These are phyloP conservation scores for Nibea coibor DNA, from an alignment of 2,113 vertebrate species.

Conservation along the genomic window DNA sequence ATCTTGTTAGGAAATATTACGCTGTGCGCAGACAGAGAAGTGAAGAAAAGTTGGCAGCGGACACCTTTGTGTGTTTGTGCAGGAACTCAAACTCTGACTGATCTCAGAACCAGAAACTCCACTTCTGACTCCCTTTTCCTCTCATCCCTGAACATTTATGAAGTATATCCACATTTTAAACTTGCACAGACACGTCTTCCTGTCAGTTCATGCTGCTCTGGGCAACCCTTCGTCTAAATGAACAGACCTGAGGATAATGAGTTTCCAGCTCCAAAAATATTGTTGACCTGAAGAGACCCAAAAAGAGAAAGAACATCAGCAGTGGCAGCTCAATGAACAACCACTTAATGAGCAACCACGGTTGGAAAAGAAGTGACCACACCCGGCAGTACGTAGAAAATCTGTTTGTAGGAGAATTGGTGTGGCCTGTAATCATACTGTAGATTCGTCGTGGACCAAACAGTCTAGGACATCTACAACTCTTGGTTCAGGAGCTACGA, in stretches of 20 bases:
- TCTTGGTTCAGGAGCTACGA: neutral
- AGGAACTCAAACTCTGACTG: neutral
- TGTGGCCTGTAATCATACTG: neutral
- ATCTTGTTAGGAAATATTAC: neutral
- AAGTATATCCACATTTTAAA: neutral
- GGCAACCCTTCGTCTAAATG: neutral
- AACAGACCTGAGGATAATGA: neutral
- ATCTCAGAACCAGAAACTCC: neutral
- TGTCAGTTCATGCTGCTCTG: neutral
- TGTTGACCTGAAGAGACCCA: neutral
- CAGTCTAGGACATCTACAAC: neutral
- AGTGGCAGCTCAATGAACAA: neutral
- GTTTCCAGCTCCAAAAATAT: neutral
- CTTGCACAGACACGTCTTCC: neutral
- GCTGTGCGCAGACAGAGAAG: neutral
- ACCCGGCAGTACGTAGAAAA: neutral
- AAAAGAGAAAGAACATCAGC: neutral
- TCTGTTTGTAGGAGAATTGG: neutral
- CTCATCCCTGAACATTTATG: neutral
- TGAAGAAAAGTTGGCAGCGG: neutral
- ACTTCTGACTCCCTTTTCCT: neutral
- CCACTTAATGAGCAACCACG: neutral
- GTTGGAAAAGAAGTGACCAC: neutral
- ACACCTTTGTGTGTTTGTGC: neutral
- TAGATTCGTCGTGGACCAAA: neutral